Evolutionary conservation across 2,797 vertebrate genomes (phyloP).

Genomic region (Oryzias sinensis): DNA sequence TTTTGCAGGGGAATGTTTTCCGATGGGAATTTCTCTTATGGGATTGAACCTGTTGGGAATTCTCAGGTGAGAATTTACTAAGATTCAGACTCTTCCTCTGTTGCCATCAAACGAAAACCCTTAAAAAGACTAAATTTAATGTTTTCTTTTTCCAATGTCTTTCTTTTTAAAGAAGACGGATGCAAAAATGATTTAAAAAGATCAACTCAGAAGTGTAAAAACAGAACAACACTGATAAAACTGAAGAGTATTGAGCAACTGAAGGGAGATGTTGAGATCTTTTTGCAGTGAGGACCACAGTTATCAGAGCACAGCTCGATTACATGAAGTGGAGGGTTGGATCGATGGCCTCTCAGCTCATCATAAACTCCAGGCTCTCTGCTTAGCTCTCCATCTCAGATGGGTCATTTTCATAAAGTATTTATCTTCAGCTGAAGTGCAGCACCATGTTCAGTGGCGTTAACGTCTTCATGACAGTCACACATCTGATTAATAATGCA

Average conservation of each 20-base stretch:
- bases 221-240: no score
- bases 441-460: slow-evolving; percentile 48
- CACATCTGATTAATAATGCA: slow-evolving; percentile 64
- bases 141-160: no score
- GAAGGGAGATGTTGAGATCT: slow-evolving; percentile 22
- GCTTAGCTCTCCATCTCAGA: slow-evolving; percentile 43
- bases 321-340: slow-evolving; percentile 59
- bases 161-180: no score
- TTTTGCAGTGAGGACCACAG: slow-evolving; percentile 53
- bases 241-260: slow-evolving; percentile 6
- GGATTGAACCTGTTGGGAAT: slow-evolving; percentile 78
- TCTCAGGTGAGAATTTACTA: slow-evolving; percentile 63
- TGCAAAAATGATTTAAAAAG: no score
- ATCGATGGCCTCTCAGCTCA: slow-evolving; percentile 67
- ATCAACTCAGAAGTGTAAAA: no score
- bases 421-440: slow-evolving; percentile 67
- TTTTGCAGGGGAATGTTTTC: slow-evolving; percentile 88
- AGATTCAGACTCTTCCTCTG: slow-evolving; percentile 8
- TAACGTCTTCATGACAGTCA: slow-evolving; percentile 59
- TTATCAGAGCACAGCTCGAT: slow-evolving; percentile 63
- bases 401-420: slow-evolving; percentile 80
- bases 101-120: neutral
- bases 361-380: slow-evolving; percentile 43
- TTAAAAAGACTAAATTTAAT: neutral
- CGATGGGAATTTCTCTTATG: slow-evolving; percentile 85